Base-by-base conservation (phyloP, 2,113 vertebrate species). In the Carassius carassius region DNA sequence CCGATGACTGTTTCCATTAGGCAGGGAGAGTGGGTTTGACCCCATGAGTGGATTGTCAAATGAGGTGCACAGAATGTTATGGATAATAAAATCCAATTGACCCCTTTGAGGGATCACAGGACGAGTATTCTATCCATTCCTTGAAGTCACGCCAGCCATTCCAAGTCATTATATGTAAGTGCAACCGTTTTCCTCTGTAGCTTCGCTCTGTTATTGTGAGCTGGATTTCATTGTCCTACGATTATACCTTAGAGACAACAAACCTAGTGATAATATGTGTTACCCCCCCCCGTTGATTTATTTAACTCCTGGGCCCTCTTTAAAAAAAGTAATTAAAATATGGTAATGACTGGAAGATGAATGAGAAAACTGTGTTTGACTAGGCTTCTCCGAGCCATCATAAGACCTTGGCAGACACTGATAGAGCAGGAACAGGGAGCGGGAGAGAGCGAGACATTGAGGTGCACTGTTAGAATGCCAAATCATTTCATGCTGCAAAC, bases 261-360 rank as follows among this genome's bases (percentile, higher is more conserved):
- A 86, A 86, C 69, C 63, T 67, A 10, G 76, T 56, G 83, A 82
- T 69, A 56, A n/a, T n/a, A n/a, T n/a, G n/a, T n/a, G n/a, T 83
- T 58, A 72, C 60, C 83, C 77, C 16, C 37, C 37, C 37, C 75
- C 4, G 73, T 86, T 84, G 79, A 83, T 89, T 80, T 81, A 84
- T 86, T 87, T 82, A 88, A 86, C 73, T 76, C 23, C 60, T 49
- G 80, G 78, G 41, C 78, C 83, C 56, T 77, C 49, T 79, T 82
- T 82, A 29, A n/a, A 82, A 78, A 78, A 63, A 74, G 63, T 79
- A 90, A 90, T 88, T 86, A 90, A 88, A 88, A 88, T 87, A 78
- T 79, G 76, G 41, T 85, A 88, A 88, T 88, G 89, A 90, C 88
- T 83, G 85, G 70, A 88, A 88, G 88, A 89, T 89, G 84, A 89